A percentile compares a stretch with the other conserved stretches of the same genome.
Conservation (phyloP, 2,888 invertebrate species). For the Melinaea menophilus region DNA sequence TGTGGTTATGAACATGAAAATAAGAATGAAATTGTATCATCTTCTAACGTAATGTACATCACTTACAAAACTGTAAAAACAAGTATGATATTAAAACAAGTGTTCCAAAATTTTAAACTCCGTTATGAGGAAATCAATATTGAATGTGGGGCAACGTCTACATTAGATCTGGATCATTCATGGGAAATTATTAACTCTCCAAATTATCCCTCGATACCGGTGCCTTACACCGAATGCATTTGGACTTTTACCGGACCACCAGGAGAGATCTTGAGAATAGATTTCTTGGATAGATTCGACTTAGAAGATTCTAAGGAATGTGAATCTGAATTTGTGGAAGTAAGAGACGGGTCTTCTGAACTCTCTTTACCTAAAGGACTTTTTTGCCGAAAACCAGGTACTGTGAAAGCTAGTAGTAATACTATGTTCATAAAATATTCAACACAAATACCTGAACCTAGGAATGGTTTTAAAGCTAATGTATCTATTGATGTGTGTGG, state of each 20-base stretch:
- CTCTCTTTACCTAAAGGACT: slow-evolving; percentile 81
- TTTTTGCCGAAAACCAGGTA: slow-evolving; percentile 82
- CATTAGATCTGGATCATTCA: slow-evolving; percentile 67
- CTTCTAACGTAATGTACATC: slow-evolving; percentile 76
- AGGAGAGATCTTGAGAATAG: slow-evolving; percentile 85
- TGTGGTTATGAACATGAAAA: slow-evolving; percentile 76
- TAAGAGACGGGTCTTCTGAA: slow-evolving; percentile 89
- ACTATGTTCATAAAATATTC: slow-evolving; percentile 83
- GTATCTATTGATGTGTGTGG: slow-evolving; percentile 79
- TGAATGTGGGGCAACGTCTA: slow-evolving; percentile 83
- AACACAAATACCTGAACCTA: slow-evolving; percentile 82
- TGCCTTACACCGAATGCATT: slow-evolving; percentile 87
- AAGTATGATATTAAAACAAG: background rate
- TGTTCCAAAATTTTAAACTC: slow-evolving; percentile 62
- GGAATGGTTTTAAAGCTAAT: slow-evolving; percentile 86
- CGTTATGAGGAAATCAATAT: slow-evolving; percentile 79
- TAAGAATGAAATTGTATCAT: slow-evolving; percentile 72
- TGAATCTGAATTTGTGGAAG: slow-evolving; percentile 82
- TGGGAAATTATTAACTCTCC: slow-evolving; percentile 83
- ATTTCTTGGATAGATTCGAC: slow-evolving; percentile 87
- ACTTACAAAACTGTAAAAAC: slow-evolving; percentile 38
- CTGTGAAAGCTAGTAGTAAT: slow-evolving; percentile 81
- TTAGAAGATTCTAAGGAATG: slow-evolving; percentile 64
- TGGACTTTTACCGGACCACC: slow-evolving; percentile 87
- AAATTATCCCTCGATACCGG: slow-evolving; percentile 88